A percentile compares a stretch with the other conserved stretches of the same genome.
These are phyloP conservation scores for Setophaga coronata DNA, from an alignment of 2,113 vertebrate genomes.

Conservation along the genomic window DNA sequence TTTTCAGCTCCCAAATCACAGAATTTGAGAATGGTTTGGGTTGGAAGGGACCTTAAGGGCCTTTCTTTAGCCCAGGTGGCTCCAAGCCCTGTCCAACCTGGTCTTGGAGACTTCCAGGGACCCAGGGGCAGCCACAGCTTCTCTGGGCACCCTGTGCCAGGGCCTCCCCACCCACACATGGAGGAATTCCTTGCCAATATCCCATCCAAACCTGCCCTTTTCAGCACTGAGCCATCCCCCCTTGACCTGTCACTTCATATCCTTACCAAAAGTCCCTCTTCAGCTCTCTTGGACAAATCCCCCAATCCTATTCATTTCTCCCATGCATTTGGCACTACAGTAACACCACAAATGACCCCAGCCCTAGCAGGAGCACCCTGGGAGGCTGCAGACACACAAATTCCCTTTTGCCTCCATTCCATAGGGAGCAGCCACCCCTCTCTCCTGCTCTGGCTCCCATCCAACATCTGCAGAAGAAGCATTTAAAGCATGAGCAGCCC, in stretches of 20 bases:
- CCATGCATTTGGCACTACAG: not conserved
- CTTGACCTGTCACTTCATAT: no score
- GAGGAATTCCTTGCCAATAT: not conserved
- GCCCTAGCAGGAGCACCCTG: fast-evolving
- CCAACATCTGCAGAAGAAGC: fast-evolving
- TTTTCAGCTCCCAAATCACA: not conserved
- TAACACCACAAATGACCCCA: fast-evolving
- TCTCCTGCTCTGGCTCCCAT: not conserved
- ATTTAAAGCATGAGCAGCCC: not conserved
- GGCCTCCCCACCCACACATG: fast-evolving
- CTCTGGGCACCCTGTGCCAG: not conserved
- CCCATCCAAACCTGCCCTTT: not conserved
- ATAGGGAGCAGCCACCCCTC: not conserved
- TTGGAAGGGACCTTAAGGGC: not conserved
- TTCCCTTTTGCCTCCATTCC: not conserved
- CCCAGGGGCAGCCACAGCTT: not conserved
- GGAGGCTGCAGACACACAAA: not conserved
- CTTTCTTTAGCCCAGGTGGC: fast-evolving
- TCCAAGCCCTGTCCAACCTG: fast-evolving
- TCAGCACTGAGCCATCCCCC: not conserved
- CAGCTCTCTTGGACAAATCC: not conserved
- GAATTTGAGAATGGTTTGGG: not conserved
- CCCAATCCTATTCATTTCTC: not conserved
- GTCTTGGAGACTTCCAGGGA: not conserved
- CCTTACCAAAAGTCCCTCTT: not conserved